phyloP scores from a whole-genome alignment of 1,140 invertebrate genomes.

The Meteorus sp. region DNA sequence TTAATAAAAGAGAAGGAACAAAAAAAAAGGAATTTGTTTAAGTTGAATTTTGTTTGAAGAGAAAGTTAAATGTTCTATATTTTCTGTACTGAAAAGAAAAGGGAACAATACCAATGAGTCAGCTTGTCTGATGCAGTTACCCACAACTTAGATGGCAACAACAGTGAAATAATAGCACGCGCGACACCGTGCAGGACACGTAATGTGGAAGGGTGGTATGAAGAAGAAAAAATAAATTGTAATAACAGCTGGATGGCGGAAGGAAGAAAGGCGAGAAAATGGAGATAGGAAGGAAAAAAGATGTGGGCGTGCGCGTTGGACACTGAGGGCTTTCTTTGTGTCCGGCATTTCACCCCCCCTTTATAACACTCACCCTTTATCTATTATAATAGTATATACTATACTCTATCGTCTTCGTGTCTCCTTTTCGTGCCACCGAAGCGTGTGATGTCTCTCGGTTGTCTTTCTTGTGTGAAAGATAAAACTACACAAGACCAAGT shows the following conservation, averaged over 20 bases:
- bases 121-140: not conserved
- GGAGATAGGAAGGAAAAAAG: no score
- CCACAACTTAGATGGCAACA: not conserved
- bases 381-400: not conserved
- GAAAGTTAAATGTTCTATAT: constrained; percentile 1
- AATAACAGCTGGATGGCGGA: not conserved
- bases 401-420: not conserved
- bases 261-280: not conserved
- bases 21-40: no score
- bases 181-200: no score
- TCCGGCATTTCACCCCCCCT: not conserved
- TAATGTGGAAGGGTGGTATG: not conserved
- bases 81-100: no score
- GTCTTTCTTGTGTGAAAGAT: constrained; percentile 13
- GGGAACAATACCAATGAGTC: constrained; percentile 7
- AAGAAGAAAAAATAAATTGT: not conserved
- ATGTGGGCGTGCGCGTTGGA: no score
- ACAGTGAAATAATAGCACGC: no score
- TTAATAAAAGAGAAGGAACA: no score
- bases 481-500: constrained; percentile 5
- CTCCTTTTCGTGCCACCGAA: not conserved
- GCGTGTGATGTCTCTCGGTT: constrained; percentile 1
- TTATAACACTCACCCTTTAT: not conserved
- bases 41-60: not conserved
- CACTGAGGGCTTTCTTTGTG: not conserved